phyloP scores from a whole-genome alignment of 2,797 vertebrate genomes.

The Pangasius macronema region DNA sequence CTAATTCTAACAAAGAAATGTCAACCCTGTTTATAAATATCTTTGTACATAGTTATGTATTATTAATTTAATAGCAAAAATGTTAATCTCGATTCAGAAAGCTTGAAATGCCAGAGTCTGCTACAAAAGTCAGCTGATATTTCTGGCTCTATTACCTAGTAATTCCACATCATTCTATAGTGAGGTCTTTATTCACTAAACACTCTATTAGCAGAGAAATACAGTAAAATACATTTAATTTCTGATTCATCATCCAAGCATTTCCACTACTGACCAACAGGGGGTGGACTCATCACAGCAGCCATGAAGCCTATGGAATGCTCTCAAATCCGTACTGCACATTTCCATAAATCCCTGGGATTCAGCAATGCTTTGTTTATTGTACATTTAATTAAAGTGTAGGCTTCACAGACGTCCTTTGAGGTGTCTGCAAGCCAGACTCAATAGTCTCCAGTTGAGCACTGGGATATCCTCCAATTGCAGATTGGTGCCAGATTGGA shows the following conservation, averaged over 20 bases:
- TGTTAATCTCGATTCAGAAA: slow-evolving; percentile 59
- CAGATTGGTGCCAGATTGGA: slow-evolving; percentile 45
- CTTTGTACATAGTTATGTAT: slow-evolving; percentile 66
- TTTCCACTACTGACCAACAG: slow-evolving; percentile 63
- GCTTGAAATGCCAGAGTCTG: slow-evolving; percentile 44
- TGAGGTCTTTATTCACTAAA: slow-evolving; percentile 5
- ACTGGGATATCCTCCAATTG: slow-evolving; percentile 42
- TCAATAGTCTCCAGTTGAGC: slow-evolving; percentile 42
- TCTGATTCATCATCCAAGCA: slow-evolving; percentile 63
- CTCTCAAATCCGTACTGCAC: slow-evolving; percentile 39
- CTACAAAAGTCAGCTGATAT: slow-evolving; percentile 38
- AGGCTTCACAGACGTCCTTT: slow-evolving; percentile 11
- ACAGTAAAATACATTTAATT: slow-evolving; percentile 47
- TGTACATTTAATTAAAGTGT: slow-evolving; percentile 58
- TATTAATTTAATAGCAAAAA: slow-evolving; percentile 71
- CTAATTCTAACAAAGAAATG: slow-evolving; percentile 70
- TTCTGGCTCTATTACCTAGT: slow-evolving; percentile 10
- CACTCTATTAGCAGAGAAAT: background rate
- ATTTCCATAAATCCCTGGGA: slow-evolving; percentile 49
- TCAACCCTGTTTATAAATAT: slow-evolving; percentile 61
- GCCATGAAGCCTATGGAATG: slow-evolving; percentile 24
- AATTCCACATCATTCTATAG: slow-evolving; percentile 15
- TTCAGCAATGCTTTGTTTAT: slow-evolving; percentile 49
- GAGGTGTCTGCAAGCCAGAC: slow-evolving; percentile 47
- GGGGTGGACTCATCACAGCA: slow-evolving; percentile 52